phyloP scores from a whole-genome alignment of 2,797 vertebrate species.

The Gymnopithys bicolor region DNA sequence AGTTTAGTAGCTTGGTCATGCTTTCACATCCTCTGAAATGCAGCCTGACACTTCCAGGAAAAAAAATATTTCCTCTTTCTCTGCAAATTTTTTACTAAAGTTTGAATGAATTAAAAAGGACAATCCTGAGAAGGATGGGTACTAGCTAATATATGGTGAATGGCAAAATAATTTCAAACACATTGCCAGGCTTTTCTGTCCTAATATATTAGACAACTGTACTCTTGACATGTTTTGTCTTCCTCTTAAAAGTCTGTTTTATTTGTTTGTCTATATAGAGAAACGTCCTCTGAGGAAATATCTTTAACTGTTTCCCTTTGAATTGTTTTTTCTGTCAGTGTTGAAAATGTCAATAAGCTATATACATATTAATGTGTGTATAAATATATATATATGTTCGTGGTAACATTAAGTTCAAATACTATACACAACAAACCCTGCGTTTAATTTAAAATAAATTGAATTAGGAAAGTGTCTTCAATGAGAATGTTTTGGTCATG shows the following conservation, averaged over 20 bases:
- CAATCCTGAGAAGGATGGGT: background rate
- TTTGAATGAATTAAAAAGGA: background rate
- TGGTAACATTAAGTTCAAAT: background rate
- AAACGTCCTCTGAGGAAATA: background rate
- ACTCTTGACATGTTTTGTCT: background rate
- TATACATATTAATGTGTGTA: background rate
- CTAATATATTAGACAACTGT: background rate
- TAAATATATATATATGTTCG: background rate
- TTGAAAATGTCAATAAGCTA: background rate
- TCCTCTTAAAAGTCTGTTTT: background rate
- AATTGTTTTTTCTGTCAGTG: background rate
- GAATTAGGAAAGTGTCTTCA: background rate
- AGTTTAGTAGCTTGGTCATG: background rate
- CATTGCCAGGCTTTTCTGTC: background rate
- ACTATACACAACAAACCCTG: fast-evolving
- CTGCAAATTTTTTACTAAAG: background rate
- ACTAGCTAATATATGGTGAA: background rate
- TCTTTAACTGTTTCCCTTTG: background rate
- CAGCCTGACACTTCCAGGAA: background rate
- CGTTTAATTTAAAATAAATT: background rate
- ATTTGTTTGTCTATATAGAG: background rate
- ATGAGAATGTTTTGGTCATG: background rate
- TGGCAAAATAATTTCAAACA: background rate
- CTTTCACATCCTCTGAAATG: slow-evolving; percentile 14
- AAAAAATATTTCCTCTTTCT: background rate